Evolutionary conservation across 2,113 vertebrate genomes (phyloP), one percentile per base, ranked within the genome.

Genomic region (Hypanus sabinus): DNA sequence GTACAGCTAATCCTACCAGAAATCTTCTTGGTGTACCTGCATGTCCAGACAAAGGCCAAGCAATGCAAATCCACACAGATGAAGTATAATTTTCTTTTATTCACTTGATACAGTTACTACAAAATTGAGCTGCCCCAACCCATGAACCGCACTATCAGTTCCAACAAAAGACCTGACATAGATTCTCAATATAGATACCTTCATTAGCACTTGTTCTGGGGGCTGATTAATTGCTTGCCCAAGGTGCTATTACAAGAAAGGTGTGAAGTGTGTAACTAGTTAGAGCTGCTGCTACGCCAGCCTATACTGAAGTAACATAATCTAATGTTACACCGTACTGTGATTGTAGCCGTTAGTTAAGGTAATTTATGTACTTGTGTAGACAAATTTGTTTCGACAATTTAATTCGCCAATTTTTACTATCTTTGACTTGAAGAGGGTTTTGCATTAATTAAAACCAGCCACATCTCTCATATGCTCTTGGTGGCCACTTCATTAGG

Each of bases 171-270:
- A 85, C 36, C 80, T 83, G 80, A 38, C 38, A 55, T 46, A 83
- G 80, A 83, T 83, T 83, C 80, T 7, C 38, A 55, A 83, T 83
- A 83, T 46, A 83, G 80, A 55, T 83, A 83, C 36, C 79, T 20
- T 27, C 46, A 83, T 83, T 55, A 83, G 38, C 80, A 83, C 10
- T 85, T 85, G 55, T 85, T 85, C 81, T 60, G 55, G 27, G 27
- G 55, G 81, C 9, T 85, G 81, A 85, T 85, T 85, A 85, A 85
- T 85, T 60, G 46, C 46, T 85, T 60, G 81, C 27, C 81, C 81
- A 85, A 85, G 81, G 55, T 57, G 81, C 55, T 27, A 30, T 85
- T 85, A 46, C 46, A 27, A 60, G 81, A 85, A 27, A 85, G 24
- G 46, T 85, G 81, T 85, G 55, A 85, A 85, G 38, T 83, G 80